Evolutionary conservation across 2,797 vertebrate genomes (phyloP).

Genomic region (Echiichthys vipera): DNA sequence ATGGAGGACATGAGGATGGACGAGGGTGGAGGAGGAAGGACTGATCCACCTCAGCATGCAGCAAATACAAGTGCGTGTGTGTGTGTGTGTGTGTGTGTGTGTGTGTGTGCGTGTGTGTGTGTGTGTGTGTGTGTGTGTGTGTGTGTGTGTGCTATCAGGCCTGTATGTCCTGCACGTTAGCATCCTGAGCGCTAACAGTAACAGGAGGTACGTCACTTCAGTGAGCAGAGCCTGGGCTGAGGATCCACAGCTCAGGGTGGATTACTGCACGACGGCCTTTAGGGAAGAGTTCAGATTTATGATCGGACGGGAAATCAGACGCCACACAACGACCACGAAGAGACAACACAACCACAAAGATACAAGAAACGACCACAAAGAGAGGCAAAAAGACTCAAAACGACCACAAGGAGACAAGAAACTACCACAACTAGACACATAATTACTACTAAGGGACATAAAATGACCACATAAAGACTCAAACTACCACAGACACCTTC

Average conservation of each 20-base stretch:
- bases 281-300: too few species aligned
- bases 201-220: slow-evolving; percentile 69
- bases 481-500: rapidly evolving
- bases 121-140: slow-evolving; percentile 17
- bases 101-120: slow-evolving; percentile 34
- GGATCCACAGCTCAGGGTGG: background rate
- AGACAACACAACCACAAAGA: too few species aligned
- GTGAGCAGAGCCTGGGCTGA: too few species aligned
- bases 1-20: slow-evolving; percentile 29
- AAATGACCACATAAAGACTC: rapidly evolving
- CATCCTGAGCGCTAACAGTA: slow-evolving; percentile 81
- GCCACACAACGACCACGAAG: too few species aligned
- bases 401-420: background rate
- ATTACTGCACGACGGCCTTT: background rate
- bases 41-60: slow-evolving; percentile 31
- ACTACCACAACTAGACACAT: background rate
- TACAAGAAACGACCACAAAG: too few species aligned
- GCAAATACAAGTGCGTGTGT: slow-evolving; percentile 21
- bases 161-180: slow-evolving; percentile 53
- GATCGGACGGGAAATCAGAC: too few species aligned
- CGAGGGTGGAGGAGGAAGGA: slow-evolving; percentile 49
- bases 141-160: slow-evolving; percentile 39
- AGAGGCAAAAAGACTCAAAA: too few species aligned
- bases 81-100: slow-evolving; percentile 34
- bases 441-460: background rate